Conservation (phyloP, 1,140 invertebrate species). For the Asobara japonica region DNA sequence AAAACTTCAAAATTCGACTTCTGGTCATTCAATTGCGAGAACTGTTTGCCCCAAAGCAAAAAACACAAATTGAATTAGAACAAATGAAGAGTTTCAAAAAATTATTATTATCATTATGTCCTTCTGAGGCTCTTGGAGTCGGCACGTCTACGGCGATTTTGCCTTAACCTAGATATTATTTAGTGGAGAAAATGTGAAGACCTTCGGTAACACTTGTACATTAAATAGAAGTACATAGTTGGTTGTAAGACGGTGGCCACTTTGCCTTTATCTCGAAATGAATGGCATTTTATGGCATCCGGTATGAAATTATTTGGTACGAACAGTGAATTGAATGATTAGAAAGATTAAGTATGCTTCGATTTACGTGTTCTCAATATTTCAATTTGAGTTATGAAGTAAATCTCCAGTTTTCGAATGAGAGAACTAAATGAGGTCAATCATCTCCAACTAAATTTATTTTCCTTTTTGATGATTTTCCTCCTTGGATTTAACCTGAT, state of each 20-base stretch:
- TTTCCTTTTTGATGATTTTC: too few species aligned
- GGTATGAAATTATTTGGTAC: background rate
- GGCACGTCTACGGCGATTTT: slow-evolving; percentile 10
- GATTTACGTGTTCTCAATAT: background rate
- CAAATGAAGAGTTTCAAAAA: too few species aligned
- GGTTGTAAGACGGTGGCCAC: background rate
- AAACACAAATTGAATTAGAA: too few species aligned
- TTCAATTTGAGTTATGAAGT: too few species aligned
- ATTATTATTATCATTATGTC: too few species aligned
- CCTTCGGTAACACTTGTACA: background rate
- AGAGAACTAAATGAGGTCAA: too few species aligned
- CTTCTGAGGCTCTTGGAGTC: too few species aligned
- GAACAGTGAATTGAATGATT: background rate
- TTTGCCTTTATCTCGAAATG: background rate
- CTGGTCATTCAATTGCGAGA: background rate
- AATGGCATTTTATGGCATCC: background rate
- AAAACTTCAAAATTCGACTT: too few species aligned
- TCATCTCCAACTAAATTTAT: too few species aligned
- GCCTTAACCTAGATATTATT: slow-evolving; percentile 36
- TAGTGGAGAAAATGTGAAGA: background rate
- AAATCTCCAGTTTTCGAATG: too few species aligned
- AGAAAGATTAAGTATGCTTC: background rate
- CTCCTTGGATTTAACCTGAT: too few species aligned
- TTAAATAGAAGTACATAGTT: background rate
- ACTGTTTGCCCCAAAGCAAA: too few species aligned